Evolutionary conservation across 2,113 vertebrate species (phyloP), one percentile per base, ranked within the genome.

Genomic region (Junco hyemalis): DNA sequence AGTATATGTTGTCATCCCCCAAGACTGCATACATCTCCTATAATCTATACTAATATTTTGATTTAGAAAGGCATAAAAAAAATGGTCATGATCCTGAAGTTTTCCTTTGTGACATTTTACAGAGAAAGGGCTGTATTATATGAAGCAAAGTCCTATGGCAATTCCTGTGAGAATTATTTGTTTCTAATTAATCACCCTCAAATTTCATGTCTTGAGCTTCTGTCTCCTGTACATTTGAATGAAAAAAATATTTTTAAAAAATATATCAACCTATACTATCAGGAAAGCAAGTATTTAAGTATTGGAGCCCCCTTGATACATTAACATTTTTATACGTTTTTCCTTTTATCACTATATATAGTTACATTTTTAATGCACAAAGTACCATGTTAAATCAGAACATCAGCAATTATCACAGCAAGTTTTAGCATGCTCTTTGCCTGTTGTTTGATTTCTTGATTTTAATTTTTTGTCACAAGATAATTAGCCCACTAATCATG

Each of bases 401-500:
- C 25, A 51, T 81, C 83, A 88, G 44, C 33, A 45, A 47, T 35
- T 35, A 47, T 70, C 90, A 79, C 36, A 72, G 50, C 11, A 36
- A 42, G 21, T 64, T 71, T 76, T 70, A 68, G 63, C 36, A 68
- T 79, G 47, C 51, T 69, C 69, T 78, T 72, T 87, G 44, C 33
- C 59, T 81, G 47, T 54, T 78, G 23, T 88, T 94, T 95, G 90
- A 93, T 96, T 90, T 78, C 64, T 93, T 96, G 90, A 86, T 94
- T 92, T 97, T 97, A 40, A 94, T 94, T 97, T 95, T 79, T 94
- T 93, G 40, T 95, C 90, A 86, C 79, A 88, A 90, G 97, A 95
- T 93, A 96, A 96, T 96, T 94, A 90, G 26, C 70, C 83, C 74
- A 60, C 74, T 91, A 92, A 93, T 77, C 63, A 79, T 61, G 50